A percentile compares a stretch with the other conserved stretches of the same genome.
phyloP scores from a whole-genome alignment of 2,888 invertebrate species.

The Monoplex corrugatus region DNA sequence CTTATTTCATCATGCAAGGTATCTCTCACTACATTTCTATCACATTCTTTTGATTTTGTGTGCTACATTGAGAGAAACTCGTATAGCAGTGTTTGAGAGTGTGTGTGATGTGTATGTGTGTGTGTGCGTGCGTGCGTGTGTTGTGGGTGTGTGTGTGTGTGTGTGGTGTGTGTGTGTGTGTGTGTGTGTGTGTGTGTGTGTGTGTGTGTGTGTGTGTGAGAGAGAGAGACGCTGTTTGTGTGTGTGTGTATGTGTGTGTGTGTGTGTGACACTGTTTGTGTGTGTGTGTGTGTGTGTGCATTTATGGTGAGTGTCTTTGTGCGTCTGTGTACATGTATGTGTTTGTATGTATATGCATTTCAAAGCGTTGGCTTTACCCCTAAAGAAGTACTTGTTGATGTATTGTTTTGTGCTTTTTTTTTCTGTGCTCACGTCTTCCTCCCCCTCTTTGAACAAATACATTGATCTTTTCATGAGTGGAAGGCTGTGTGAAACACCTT shows the following conservation, averaged over 20 bases:
- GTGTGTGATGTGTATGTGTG: slow-evolving; percentile 10
- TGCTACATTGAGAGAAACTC: no score
- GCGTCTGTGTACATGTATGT: neutral
- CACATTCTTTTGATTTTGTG: no score
- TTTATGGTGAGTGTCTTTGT: neutral
- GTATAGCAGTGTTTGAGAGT: neutral
- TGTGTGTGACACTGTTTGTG: slow-evolving; percentile 1
- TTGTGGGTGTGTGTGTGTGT: neutral
- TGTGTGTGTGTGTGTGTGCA: neutral
- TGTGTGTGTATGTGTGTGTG: neutral
- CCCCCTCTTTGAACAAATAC: no score
- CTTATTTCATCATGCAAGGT: slow-evolving; percentile 71
- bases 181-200: neutral
- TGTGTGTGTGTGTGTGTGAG: slow-evolving; percentile 17
- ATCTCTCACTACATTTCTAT: neutral
- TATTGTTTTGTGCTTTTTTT: no score
- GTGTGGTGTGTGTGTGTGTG: slow-evolving; percentile 1
- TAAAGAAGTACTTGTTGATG: neutral
- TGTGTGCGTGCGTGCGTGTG: slow-evolving; percentile 1
- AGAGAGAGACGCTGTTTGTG: neutral
- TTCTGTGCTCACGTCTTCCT: no score
- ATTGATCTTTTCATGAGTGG: no score
- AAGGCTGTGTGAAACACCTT: no score
- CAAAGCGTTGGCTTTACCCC: no score
- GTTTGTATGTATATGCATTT: neutral